Percentiles rank a stretch among this genome's conserved stretches.
These are phyloP conservation scores for Aricia agestis DNA, from an alignment of 1,140 invertebrate genomes.

Conservation along the genomic window DNA sequence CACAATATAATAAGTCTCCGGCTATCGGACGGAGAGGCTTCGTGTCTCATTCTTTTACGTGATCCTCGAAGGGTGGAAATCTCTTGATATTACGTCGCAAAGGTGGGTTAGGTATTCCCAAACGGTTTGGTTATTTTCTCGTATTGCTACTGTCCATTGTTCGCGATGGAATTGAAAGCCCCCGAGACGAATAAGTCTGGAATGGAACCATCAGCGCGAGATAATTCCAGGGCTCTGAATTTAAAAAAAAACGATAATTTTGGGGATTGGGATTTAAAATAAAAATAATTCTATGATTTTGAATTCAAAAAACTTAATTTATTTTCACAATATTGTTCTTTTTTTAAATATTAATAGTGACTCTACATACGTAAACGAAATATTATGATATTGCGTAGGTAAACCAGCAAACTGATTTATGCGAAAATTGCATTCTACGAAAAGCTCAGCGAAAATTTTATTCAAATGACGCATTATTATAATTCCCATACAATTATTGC, in stretches of 20 bases:
- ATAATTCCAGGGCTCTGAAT: not conserved
- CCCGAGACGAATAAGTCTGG: slow-evolving; percentile 38
- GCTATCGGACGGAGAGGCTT: slow-evolving; percentile 57
- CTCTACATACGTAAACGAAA: too few species aligned
- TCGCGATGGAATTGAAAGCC: slow-evolving; percentile 52
- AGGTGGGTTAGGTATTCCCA: slow-evolving; percentile 56
- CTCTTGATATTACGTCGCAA: slow-evolving; percentile 65
- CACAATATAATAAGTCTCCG: slow-evolving; percentile 72
- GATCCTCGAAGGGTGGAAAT: slow-evolving; percentile 58
- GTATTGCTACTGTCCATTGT: slow-evolving; percentile 47
- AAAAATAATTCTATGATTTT: too few species aligned
- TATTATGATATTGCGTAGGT: too few species aligned
- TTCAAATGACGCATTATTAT: not conserved
- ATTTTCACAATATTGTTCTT: too few species aligned
- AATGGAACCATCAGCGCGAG: slow-evolving; percentile 27
- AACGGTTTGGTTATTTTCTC: slow-evolving; percentile 59
- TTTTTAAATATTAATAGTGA: too few species aligned
- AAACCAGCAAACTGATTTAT: too few species aligned
- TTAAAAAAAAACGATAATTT: not conserved
- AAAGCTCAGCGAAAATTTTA: too few species aligned
- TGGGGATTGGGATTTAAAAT: too few species aligned
- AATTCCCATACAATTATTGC: not conserved
- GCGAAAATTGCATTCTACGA: too few species aligned
- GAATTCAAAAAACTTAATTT: too few species aligned
- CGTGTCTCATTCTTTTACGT: slow-evolving; percentile 61